phyloP scores from a whole-genome alignment of 2,888 invertebrate genomes.

The Pheosia tremula region DNA sequence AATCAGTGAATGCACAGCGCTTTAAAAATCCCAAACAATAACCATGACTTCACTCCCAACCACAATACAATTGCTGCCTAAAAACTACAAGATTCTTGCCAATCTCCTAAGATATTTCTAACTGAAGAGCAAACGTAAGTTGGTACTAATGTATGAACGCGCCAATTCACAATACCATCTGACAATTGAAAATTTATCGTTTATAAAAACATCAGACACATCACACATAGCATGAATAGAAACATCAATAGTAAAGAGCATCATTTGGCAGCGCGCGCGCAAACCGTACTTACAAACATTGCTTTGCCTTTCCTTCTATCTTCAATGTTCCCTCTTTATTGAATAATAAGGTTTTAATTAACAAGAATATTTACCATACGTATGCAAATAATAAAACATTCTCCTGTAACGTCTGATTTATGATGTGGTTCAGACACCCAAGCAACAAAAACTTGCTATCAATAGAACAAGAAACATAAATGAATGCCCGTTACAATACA shows the following conservation, averaged over 20 bases:
- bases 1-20: conserved; percentile 51
- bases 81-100: conserved; percentile 11
- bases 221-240: conserved; percentile 65
- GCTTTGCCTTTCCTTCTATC: conserved; percentile 14
- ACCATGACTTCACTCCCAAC: conserved; percentile 18
- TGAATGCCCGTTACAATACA: conserved; percentile 79
- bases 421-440: conserved; percentile 80
- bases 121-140: conserved; percentile 16
- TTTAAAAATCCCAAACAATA: conserved; percentile 46
- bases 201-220: conserved; percentile 73
- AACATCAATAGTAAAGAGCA: conserved; percentile 69
- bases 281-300: conserved; percentile 37
- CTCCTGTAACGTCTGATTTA: conserved; percentile 73
- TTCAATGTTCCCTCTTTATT: conserved; percentile 16
- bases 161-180: conserved; percentile 61
- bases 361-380: conserved; percentile 18
- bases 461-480: conserved; percentile 80
- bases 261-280: conserved; percentile 66
- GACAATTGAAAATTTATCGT: conserved; percentile 73
- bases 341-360: conserved; percentile 42
- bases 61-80: conserved; percentile 15
- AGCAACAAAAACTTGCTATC: conserved; percentile 73
- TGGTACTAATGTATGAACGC: conserved; percentile 45
- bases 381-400: conserved; percentile 46
- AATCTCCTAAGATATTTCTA: background rate